Evolutionary conservation across 1,140 invertebrate genomes (phyloP), one percentile per base, ranked within the genome.

Genomic region (Mesaphorura yosii): DNA sequence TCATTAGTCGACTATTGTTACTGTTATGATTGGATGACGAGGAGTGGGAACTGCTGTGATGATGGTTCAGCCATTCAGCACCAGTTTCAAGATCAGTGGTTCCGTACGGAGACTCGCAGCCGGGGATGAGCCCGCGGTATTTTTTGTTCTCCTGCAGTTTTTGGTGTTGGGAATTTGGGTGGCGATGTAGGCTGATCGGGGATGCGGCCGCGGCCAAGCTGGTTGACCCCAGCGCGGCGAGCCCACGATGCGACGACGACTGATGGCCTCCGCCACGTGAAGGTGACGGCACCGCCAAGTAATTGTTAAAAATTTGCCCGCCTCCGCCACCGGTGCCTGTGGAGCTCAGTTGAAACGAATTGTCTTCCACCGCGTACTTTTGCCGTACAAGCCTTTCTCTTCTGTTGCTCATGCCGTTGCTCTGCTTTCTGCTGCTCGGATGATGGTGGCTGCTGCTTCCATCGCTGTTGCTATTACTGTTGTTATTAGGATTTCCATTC

Each of bases 91-190:
- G 42, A 50, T 37, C 38, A 34, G n/a, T n/a, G n/a, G 31, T 34
- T 2, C 58, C 53, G 37, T 62, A 62, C 10, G 60, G 60, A 47
- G 48, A 49, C 31, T 62, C 60, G 38, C 60, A 62, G 7, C 40
- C 40, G 20, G 60, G 52, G 40, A 62, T 62, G 41, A 62, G 49
- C 17, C 55, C 42, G 25, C 53, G 45, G 48, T 40, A 56, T 37
- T 58, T 62, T 46, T 62, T 62, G 38, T 59, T 62, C 45, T 61
- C 59, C 26, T 61, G 59, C 3, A 61, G 31, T 38, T 58, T 48
- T 15, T 58, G 41, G 29, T 62, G 56, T 22, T 50, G 26, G 41
- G 56, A 38, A 28, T 48, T 48, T 19, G 60, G 60, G 41, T 62
- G 60, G 27, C 60, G 27, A 25, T 62, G 60, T n/a, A 62, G 51